A percentile compares a stretch with the other conserved stretches of the same genome.
These are phyloP conservation scores for Mycalesis mineus DNA, from an alignment of 2,888 invertebrate species.

Conservation along the genomic window DNA sequence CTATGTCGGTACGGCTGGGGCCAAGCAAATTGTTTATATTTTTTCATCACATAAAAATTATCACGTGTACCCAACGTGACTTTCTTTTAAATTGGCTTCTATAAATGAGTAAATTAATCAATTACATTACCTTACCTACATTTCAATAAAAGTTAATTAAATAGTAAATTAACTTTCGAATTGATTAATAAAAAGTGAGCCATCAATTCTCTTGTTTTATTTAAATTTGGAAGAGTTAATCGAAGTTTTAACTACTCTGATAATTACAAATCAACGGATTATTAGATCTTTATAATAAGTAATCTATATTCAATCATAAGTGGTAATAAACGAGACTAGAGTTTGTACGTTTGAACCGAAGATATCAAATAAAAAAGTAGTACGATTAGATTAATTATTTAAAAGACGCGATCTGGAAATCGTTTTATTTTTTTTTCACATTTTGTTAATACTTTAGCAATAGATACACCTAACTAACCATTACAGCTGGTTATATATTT, in stretches of 20 bases:
- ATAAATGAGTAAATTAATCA: conserved; percentile 3
- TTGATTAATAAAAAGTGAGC: neutral
- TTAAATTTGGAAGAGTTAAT: neutral
- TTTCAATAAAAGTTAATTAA: neutral
- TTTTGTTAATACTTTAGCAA: too few species aligned
- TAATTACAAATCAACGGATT: neutral
- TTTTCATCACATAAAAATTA: conserved; percentile 6
- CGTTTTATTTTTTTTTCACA: too few species aligned
- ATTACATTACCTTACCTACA: neutral
- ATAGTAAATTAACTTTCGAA: neutral
- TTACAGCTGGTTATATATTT: too few species aligned
- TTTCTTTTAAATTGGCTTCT: conserved; percentile 1
- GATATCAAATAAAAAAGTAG: too few species aligned
- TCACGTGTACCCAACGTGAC: conserved; percentile 8
- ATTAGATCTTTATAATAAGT: neutral
- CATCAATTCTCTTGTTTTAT: neutral
- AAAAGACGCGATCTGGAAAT: too few species aligned
- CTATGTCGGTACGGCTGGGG: conserved; percentile 27
- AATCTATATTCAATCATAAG: too few species aligned
- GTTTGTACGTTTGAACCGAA: too few species aligned
- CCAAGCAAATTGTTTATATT: conserved; percentile 13
- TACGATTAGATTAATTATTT: too few species aligned
- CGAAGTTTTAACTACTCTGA: neutral
- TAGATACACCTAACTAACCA: too few species aligned
- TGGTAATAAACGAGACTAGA: too few species aligned